Evolutionary conservation across 1,140 invertebrate genomes (phyloP).

Genomic region (Polyergus mexicanus): DNA sequence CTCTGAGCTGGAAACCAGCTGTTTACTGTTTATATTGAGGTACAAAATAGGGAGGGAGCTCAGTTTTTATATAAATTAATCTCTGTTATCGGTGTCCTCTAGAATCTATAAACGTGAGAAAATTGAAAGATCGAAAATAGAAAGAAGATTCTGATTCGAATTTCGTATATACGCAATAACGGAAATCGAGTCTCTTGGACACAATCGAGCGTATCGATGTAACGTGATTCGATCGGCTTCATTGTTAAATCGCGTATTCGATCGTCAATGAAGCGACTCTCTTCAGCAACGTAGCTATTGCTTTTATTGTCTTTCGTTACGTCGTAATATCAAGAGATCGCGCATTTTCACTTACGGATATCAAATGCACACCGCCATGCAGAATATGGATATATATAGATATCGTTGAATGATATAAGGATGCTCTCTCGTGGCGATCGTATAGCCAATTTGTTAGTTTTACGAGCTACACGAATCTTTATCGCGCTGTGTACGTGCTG

Average conservation of each 20-base stretch:
- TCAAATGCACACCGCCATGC: constrained; percentile 27
- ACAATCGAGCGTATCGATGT: not conserved
- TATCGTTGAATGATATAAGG: constrained; percentile 42
- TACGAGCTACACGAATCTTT: constrained; percentile 58
- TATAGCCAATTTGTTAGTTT: constrained; percentile 79
- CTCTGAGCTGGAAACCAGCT: too few relatives aligned
- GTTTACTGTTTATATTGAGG: too few relatives aligned
- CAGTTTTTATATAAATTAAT: too few relatives aligned
- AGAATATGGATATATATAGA: not conserved
- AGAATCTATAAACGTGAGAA: too few relatives aligned
- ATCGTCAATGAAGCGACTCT: not conserved
- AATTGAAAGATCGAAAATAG: too few relatives aligned
- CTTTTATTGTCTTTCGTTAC: constrained; percentile 41
- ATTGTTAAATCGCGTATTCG: constrained; percentile 10
- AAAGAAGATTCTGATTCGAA: too few relatives aligned
- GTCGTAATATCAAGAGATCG: constrained; percentile 26
- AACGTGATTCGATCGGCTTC: not conserved
- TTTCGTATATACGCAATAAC: too few relatives aligned
- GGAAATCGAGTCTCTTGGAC: too few relatives aligned
- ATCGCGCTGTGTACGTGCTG: constrained; percentile 17
- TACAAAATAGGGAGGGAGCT: too few relatives aligned
- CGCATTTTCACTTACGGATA: constrained; percentile 34
- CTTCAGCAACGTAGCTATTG: not conserved
- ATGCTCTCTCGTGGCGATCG: constrained; percentile 69
- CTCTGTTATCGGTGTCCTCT: too few relatives aligned